Percentiles rank a stretch among this genome's conserved stretches.
These are phyloP conservation scores for Hylomyscus alleni DNA, from an alignment of 2,797 vertebrate species.

Conservation along the genomic window DNA sequence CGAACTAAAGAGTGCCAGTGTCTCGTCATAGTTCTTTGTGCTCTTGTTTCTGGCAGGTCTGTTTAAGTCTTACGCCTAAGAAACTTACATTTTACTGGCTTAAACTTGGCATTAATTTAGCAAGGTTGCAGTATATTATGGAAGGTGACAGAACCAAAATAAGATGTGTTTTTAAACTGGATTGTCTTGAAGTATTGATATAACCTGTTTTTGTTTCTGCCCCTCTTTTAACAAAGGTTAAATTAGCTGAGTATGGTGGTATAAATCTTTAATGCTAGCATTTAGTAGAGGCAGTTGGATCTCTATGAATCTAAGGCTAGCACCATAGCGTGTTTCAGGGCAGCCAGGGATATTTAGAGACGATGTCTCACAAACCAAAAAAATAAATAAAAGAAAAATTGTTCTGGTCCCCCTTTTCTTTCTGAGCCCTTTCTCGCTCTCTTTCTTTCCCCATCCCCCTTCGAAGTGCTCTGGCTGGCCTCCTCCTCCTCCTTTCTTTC, in stretches of 20 bases:
- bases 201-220: background rate
- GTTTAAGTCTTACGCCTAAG: background rate
- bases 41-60: background rate
- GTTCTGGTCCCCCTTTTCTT: background rate
- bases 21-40: background rate
- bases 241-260: background rate
- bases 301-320: background rate
- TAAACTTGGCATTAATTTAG: background rate
- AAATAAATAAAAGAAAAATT: background rate
- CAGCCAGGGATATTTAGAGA: background rate
- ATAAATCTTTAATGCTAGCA: background rate
- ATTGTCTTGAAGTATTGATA: background rate
- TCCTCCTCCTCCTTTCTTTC: too few species aligned
- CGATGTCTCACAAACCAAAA: background rate
- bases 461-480: background rate
- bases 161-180: background rate
- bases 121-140: background rate
- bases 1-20: background rate
- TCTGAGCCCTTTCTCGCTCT: background rate
- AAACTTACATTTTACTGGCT: conserved; percentile 7
- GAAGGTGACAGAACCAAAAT: background rate
- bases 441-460: too few species aligned
- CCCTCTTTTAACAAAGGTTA: background rate
- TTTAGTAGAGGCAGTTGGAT: background rate
- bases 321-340: background rate